Percentiles rank a stretch among this genome's conserved stretches.
These are phyloP conservation scores for Acrossocheilus fasciatus DNA, from an alignment of 2,797 vertebrate genomes.

Conservation along the genomic window DNA sequence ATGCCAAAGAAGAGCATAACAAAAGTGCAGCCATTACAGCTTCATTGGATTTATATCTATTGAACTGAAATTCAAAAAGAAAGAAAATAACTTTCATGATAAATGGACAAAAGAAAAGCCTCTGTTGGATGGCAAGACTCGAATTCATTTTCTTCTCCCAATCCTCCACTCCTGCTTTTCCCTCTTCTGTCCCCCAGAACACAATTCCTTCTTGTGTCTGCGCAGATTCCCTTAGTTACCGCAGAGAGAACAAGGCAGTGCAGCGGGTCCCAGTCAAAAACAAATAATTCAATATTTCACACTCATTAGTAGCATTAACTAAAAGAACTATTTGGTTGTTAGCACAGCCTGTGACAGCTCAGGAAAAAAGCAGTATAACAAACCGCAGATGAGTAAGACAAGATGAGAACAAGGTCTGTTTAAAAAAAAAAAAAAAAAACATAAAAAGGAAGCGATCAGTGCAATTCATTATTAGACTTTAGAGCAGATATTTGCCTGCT, in stretches of 20 bases:
- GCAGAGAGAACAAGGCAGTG: constrained; percentile 72
- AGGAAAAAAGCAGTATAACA: constrained; percentile 64
- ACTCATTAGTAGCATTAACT: constrained; percentile 80
- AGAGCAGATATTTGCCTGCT: not conserved
- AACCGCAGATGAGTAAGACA: not conserved
- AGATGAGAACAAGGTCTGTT: not conserved
- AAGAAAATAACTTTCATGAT: constrained; percentile 9
- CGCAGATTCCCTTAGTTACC: constrained; percentile 81
- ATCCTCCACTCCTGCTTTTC: constrained; percentile 56
- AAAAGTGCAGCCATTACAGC: not conserved
- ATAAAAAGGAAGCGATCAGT: not conserved
- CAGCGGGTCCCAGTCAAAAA: constrained; percentile 77
- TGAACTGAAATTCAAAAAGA: not conserved
- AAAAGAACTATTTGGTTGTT: constrained; percentile 78
- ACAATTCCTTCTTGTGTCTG: constrained; percentile 82
- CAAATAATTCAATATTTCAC: constrained; percentile 83
- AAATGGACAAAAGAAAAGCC: not conserved
- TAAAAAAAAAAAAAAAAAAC: not conserved
- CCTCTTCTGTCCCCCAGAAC: constrained; percentile 72
- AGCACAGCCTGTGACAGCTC: constrained; percentile 76
- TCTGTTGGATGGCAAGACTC: constrained; percentile 51
- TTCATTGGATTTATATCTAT: not conserved
- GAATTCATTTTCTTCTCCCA: constrained; percentile 68
- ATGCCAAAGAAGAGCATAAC: not conserved
- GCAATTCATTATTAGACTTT: not conserved